phyloP scores from a whole-genome alignment of 2,797 vertebrate genomes.

The Anniella stebbinsi region DNA sequence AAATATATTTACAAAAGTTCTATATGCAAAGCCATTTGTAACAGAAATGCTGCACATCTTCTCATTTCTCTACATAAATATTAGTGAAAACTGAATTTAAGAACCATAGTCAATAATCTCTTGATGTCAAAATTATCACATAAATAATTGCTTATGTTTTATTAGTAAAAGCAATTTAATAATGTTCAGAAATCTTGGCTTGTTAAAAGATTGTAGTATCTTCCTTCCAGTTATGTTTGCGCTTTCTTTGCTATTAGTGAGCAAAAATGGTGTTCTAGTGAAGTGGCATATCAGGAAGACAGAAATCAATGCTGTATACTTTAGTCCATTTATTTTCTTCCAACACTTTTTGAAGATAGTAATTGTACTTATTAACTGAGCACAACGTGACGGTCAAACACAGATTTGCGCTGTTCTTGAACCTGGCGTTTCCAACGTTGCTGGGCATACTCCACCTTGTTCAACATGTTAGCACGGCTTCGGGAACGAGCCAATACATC shows the following conservation, averaged over 20 bases:
- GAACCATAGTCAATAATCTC: conserved; percentile 62
- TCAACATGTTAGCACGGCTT: conserved; percentile 93
- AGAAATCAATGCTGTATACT: conserved; percentile 53
- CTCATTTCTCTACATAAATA: conserved; percentile 64
- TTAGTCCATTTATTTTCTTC: conserved; percentile 46
- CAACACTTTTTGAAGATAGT: conserved; percentile 36
- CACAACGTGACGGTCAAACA: conserved; percentile 98
- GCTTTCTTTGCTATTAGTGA: conserved; percentile 55
- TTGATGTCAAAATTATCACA: conserved; percentile 50
- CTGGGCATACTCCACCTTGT: conserved; percentile 98
- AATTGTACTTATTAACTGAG: conserved; percentile 87
- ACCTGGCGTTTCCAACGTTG: conserved; percentile 99
- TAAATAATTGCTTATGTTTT: conserved; percentile 60
- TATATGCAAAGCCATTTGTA: conserved; percentile 72
- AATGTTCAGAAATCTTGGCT: conserved; percentile 65
- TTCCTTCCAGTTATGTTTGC: conserved; percentile 62
- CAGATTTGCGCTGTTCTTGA: conserved; percentile 97
- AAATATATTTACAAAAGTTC: conserved; percentile 76
- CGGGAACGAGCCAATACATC: conserved; percentile 94
- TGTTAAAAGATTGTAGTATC: conserved; percentile 64
- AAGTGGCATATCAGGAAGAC: conserved; percentile 68
- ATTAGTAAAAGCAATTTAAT: conserved; percentile 75
- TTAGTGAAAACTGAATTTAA: conserved; percentile 66
- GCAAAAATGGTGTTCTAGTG: conserved; percentile 57
- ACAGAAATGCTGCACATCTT: conserved; percentile 38